These are phyloP conservation scores for Chamaea fasciata DNA, from an alignment of 2,113 vertebrate genomes.

Conservation along the genomic window DNA sequence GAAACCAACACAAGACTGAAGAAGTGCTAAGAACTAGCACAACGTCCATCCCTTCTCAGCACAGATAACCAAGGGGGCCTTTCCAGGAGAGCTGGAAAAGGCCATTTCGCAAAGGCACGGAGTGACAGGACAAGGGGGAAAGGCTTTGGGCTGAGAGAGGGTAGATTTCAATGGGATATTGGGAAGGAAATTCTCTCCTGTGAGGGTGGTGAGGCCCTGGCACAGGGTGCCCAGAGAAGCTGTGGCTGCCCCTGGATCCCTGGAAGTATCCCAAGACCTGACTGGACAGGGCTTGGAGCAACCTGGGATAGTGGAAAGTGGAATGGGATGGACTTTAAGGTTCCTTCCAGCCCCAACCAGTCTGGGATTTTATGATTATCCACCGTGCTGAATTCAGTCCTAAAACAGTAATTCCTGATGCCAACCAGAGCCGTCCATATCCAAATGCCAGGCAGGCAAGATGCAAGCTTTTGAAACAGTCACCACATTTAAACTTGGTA, in stretches of 20 bases:
- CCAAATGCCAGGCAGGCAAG: neutral
- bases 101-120: neutral
- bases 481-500: neutral
- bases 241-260: neutral
- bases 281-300: rapidly evolving
- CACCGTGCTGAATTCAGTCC: neutral
- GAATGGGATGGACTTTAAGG: rapidly evolving
- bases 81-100: neutral
- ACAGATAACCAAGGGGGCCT: neutral
- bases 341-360: neutral
- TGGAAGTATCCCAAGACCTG: neutral
- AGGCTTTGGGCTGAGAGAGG: neutral
- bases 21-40: neutral
- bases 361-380: neutral
- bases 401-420: neutral
- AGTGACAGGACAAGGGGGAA: neutral
- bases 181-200: rapidly evolving
- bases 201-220: rapidly evolving
- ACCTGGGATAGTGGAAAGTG: neutral
- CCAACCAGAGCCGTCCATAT: neutral
- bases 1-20: neutral
- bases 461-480: neutral
- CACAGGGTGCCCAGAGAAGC: neutral
- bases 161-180: neutral
- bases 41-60: neutral